Base-by-base conservation (phyloP, 2,113 vertebrate genomes). In the Archocentrus centrarchus region DNA sequence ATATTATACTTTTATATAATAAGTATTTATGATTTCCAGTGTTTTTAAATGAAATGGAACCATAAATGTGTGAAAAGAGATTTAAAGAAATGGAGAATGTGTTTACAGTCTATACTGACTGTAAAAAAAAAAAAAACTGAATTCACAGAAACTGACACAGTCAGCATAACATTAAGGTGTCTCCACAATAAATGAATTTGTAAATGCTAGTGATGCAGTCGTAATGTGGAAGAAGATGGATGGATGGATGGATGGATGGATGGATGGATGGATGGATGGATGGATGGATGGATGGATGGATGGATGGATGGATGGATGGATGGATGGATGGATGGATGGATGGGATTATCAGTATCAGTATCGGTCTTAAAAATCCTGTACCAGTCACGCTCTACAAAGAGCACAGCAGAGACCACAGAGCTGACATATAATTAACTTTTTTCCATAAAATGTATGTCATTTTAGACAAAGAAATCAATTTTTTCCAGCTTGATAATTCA, bases 381-480 rank as follows among this genome's bases (percentile, higher is more conserved):
- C 15, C 22, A 30, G 10, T 50, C 5, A 5, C 10, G 24, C 0
- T 37, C 41, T 58, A 32, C 68, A 35, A n/a, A 22, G 44, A 27
- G 77, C 70, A 30, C 5, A 3, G 15, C 24, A 37, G 55, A 64
- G 81, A 57, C 41, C 17, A 76, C 78, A 73, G 63, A 11, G 18
- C n/a, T 7, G 75, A 73, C 58, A 41, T 37, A 14, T 39, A 32
- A 1, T 44, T 35, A 13, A 3, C 0, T 27, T 70, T 70, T 32
- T 6, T 0, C 18, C 68, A 55, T 73, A 3, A 73, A 27, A 73
- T 73, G 1, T 8, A 50, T 73, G 68, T 64, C 68, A 39, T 53
- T 87, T 68, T 68, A 55, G 24, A 75, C 66, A 59, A 24, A 30
- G 20, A 77, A 39, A 73, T 81, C 15, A 13, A 73, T 77, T 77